Evolutionary conservation across 2,888 invertebrate genomes (phyloP).

Genomic region (Electrophaes corylata): DNA sequence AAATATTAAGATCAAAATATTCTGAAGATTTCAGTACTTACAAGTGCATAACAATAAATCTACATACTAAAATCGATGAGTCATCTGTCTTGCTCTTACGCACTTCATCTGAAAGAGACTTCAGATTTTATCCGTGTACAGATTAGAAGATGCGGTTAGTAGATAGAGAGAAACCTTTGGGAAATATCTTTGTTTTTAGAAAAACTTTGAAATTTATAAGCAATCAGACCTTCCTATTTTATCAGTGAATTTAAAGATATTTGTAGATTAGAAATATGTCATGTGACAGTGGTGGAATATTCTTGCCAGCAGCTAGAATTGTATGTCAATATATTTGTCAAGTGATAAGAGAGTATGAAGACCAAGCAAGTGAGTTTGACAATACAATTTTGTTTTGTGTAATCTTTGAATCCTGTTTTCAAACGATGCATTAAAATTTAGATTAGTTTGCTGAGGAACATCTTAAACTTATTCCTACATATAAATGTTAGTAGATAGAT

Average conservation of each 20-base stretch:
- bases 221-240: neutral
- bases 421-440: too few relatives aligned
- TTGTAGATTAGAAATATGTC: conserved; percentile 50
- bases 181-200: neutral
- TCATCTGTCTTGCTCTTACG: conserved; percentile 8
- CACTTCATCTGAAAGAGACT: conserved; percentile 11
- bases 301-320: conserved; percentile 57
- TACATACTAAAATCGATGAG: neutral
- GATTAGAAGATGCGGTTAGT: conserved; percentile 5
- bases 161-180: neutral
- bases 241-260: neutral
- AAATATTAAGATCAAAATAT: neutral
- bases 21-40: neutral
- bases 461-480: too few relatives aligned
- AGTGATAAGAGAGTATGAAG: conserved; percentile 60
- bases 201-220: neutral
- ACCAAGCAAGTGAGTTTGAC: conserved; percentile 54
- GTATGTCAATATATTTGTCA: conserved; percentile 58
- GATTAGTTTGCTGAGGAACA: too few relatives aligned
- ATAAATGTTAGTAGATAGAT: too few relatives aligned
- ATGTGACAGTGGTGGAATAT: conserved; percentile 62
- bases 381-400: neutral
- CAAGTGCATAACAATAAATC: neutral
- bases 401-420: too few relatives aligned
- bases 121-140: neutral